phyloP scores from a whole-genome alignment of 1,140 invertebrate genomes.

The Formica selysi region DNA sequence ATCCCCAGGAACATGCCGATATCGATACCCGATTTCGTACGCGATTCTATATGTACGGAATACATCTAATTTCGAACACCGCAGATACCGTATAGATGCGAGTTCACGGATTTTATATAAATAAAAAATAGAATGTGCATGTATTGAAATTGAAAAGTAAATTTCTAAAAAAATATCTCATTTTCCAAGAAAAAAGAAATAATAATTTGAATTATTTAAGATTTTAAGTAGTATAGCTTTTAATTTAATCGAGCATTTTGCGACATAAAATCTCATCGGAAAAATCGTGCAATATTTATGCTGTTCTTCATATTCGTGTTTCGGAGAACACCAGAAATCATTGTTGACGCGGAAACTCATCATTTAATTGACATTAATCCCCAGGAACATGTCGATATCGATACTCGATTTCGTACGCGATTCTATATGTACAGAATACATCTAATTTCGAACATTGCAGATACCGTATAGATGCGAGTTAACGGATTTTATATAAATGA shows the following conservation, averaged over 20 bases:
- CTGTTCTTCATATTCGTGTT: neutral
- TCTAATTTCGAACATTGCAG: constrained; percentile 71
- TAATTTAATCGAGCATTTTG: neutral
- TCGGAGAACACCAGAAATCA: neutral
- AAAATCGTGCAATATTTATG: neutral
- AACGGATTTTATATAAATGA: neutral
- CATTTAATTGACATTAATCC: constrained; percentile 67
- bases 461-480: constrained; percentile 26
- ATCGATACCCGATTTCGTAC: constrained; percentile 22
- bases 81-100: constrained; percentile 46
- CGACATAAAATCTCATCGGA: neutral
- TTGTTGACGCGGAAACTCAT: constrained; percentile 52
- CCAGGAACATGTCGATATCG: constrained; percentile 44
- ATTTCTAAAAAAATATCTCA: too few species aligned
- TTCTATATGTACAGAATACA: constrained; percentile 24
- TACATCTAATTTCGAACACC: constrained; percentile 70
- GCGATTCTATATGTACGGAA: constrained; percentile 13
- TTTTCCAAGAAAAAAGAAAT: too few species aligned
- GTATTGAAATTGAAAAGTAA: too few species aligned
- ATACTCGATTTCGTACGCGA: constrained; percentile 33
- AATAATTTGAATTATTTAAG: neutral
- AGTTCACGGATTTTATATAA: neutral
- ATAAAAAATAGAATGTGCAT: neutral
- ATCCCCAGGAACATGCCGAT: constrained; percentile 57
- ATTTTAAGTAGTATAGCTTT: neutral